Evolutionary conservation across 37 sponge, comb jelly and placozoan species (phyloP).

Genomic region (Crambe crambe): DNA sequence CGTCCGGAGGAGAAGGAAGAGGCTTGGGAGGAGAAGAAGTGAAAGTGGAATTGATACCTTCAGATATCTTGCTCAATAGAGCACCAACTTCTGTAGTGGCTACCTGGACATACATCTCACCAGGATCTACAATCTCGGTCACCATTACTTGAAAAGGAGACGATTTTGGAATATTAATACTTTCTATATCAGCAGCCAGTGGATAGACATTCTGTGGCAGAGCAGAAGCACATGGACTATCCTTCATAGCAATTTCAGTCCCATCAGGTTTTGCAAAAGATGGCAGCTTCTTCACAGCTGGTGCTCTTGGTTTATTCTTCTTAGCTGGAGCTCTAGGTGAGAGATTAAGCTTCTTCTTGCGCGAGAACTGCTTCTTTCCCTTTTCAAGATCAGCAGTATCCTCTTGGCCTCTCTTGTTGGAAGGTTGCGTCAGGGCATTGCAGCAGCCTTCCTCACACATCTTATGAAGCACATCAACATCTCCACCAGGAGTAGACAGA

Average conservation of each 20-base stretch:
- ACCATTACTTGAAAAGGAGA: constrained; percentile 32
- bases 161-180: not conserved
- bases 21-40: not conserved
- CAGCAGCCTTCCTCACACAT: constrained; percentile 1
- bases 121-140: constrained; percentile 30
- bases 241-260: no score
- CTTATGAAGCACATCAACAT: constrained; percentile 4
- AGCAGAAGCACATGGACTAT: not conserved
- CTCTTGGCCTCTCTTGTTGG: no score
- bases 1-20: not conserved
- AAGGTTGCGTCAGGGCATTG: no score
- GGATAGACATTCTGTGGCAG: not conserved
- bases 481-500: not conserved
- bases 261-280: not conserved
- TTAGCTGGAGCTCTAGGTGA: no score
- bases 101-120: constrained; percentile 16
- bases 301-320: not conserved
- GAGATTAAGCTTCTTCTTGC: not conserved
- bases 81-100: constrained; percentile 7
- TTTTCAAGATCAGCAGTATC: not conserved
- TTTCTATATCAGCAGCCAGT: not conserved
- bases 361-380: not conserved
- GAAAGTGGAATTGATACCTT: not conserved
- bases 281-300: not conserved
- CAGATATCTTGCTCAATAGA: not conserved